Evolutionary conservation across 2,797 vertebrate species (phyloP).

Genomic region (Threskiornis aethiopicus): DNA sequence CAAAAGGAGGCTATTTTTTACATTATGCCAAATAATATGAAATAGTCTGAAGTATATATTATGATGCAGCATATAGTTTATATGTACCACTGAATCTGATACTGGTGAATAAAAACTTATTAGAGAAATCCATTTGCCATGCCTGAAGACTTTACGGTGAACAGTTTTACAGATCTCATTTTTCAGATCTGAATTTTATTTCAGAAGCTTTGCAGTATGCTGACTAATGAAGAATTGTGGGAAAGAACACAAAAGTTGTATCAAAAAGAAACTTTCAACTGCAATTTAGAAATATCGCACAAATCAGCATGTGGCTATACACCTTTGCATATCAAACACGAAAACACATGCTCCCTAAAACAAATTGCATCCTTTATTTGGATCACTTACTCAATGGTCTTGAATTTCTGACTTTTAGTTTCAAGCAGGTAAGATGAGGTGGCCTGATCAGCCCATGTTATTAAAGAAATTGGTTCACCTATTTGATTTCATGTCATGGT

Average conservation of each 20-base stretch:
- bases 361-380: conserved; percentile 49
- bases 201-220: conserved; percentile 40
- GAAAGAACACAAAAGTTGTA: background rate
- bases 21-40: background rate
- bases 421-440: conserved; percentile 72
- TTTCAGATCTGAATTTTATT: conserved; percentile 69
- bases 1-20: conserved; percentile 20
- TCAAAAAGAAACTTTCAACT: background rate
- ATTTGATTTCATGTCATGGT: conserved; percentile 81
- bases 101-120: conserved; percentile 62
- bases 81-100: conserved; percentile 54
- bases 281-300: background rate
- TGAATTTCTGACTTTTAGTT: conserved; percentile 63
- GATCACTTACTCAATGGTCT: conserved; percentile 49
- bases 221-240: conserved; percentile 48
- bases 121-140: conserved; percentile 58
- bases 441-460: conserved; percentile 74
- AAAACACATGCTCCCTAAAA: background rate
- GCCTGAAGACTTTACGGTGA: conserved; percentile 59
- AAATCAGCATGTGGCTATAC: background rate
- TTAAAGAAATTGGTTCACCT: conserved; percentile 82
- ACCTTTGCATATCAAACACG: background rate
- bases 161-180: conserved; percentile 66
- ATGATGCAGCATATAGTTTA: conserved; percentile 30
- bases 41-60: conserved; percentile 11